These are phyloP conservation scores for Colostygia pectinataria DNA, from an alignment of 2,888 invertebrate genomes.

Conservation along the genomic window DNA sequence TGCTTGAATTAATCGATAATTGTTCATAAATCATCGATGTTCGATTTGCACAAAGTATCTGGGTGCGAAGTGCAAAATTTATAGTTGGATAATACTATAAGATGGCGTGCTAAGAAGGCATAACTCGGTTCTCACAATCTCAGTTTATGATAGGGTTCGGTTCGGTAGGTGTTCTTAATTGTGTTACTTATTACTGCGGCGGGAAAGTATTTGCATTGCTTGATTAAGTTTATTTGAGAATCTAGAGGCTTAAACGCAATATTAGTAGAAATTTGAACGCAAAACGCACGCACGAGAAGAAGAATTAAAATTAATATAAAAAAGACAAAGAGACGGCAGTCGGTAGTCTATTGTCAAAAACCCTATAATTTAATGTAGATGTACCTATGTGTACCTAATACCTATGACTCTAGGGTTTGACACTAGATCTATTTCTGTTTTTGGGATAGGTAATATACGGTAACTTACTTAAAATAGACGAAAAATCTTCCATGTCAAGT, in stretches of 20 bases:
- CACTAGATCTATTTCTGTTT: too few relatives aligned
- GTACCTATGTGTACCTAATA: too few relatives aligned
- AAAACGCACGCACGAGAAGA: too few relatives aligned
- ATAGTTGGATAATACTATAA: slow-evolving; percentile 64
- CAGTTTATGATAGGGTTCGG: slow-evolving; percentile 68
- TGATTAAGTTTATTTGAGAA: slow-evolving; percentile 2
- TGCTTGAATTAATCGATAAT: slow-evolving; percentile 84
- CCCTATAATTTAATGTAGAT: too few relatives aligned
- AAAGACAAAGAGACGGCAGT: too few relatives aligned
- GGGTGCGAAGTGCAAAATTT: slow-evolving; percentile 80
- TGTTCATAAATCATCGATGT: slow-evolving; percentile 82
- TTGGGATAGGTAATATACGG: too few relatives aligned
- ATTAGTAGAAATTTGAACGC: too few relatives aligned
- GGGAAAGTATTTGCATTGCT: slow-evolving; percentile 30
- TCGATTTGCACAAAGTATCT: slow-evolving; percentile 78
- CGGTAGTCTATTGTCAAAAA: too few relatives aligned
- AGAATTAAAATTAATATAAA: too few relatives aligned
- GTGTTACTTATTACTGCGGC: slow-evolving; percentile 56
- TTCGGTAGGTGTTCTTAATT: slow-evolving; percentile 56
- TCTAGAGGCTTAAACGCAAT: not conserved
- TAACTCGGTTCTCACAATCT: slow-evolving; percentile 69
- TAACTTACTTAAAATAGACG: too few relatives aligned
- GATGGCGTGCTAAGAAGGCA: slow-evolving; percentile 74
- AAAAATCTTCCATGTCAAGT: too few relatives aligned
- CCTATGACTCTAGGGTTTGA: too few relatives aligned